These are phyloP conservation scores for Ambastaia sidthimunki DNA, from an alignment of 2,797 vertebrate genomes.

Conservation along the genomic window DNA sequence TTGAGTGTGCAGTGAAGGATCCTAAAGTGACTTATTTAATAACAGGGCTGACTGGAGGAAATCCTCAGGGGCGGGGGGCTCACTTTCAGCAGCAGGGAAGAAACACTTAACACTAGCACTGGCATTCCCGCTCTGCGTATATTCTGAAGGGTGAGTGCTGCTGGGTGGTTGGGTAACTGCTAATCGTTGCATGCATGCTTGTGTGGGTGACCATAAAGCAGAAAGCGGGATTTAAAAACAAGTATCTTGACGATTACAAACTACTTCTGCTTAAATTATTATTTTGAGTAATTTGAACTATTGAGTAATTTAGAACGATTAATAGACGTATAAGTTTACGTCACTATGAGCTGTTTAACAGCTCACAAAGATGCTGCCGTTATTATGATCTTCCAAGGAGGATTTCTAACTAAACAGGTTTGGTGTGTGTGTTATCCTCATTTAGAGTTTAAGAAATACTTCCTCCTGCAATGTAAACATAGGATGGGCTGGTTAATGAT, in stretches of 20 bases:
- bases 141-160: constrained; percentile 36
- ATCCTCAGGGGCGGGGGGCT: constrained; percentile 53
- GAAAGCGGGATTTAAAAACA: neutral
- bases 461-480: neutral
- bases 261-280: constrained; percentile 10
- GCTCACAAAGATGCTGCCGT: neutral
- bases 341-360: neutral
- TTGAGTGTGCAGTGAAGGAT: constrained; percentile 36
- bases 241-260: neutral
- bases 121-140: constrained; percentile 39
- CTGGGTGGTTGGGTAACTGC: constrained; percentile 28
- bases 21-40: constrained; percentile 60
- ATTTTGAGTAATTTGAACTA: neutral
- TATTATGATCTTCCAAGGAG: neutral
- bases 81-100: constrained; percentile 53
- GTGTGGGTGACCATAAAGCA: constrained; percentile 1
- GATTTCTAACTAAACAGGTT: neutral
- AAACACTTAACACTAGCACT: constrained; percentile 55
- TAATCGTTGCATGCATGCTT: neutral
- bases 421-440: neutral
- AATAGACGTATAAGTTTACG: neutral
- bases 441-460: no score
- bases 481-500: constrained; percentile 1
- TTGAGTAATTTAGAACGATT: neutral
- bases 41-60: constrained; percentile 51